Evolutionary conservation across 2,797 vertebrate species (phyloP).

Genomic region (Schizothorax lantsangensis): DNA sequence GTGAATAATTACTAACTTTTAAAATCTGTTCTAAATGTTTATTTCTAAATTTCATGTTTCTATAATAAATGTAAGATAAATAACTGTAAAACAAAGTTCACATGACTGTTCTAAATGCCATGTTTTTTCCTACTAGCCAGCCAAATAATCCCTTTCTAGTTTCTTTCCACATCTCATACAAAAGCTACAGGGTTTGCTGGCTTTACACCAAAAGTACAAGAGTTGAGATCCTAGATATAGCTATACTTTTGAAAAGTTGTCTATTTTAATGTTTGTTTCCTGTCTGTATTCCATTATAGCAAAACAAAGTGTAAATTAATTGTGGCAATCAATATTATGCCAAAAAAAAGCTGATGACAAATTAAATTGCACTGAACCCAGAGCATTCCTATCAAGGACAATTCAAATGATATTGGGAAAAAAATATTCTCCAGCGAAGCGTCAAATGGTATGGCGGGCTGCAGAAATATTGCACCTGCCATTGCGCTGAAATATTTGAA

Average conservation of each 20-base stretch:
- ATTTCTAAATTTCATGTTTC: too few relatives aligned
- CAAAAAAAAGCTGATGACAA: neutral
- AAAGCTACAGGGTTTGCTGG: too few relatives aligned
- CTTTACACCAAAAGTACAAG: too few relatives aligned
- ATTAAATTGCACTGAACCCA: neutral
- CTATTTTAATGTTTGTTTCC: neutral
- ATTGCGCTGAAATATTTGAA: slow-evolving; percentile 57
- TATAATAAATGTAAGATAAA: neutral
- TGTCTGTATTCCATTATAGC: neutral
- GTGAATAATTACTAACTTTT: too few relatives aligned
- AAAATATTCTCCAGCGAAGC: neutral
- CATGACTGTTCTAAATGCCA: too few relatives aligned
- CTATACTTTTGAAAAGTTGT: too few relatives aligned
- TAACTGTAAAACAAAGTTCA: neutral
- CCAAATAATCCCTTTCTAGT: too few relatives aligned
- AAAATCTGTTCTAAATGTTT: too few relatives aligned
- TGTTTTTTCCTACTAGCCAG: too few relatives aligned
- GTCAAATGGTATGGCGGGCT: neutral
- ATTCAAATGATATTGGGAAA: neutral
- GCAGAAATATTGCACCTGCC: slow-evolving; percentile 80
- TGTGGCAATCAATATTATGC: neutral
- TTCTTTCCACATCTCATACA: too few relatives aligned
- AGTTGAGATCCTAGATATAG: too few relatives aligned
- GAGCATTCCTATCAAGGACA: neutral
- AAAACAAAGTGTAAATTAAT: neutral